These are phyloP conservation scores for Drosophila quadrilineata DNA, from an alignment of 1,140 invertebrate genomes.

Conservation along the genomic window DNA sequence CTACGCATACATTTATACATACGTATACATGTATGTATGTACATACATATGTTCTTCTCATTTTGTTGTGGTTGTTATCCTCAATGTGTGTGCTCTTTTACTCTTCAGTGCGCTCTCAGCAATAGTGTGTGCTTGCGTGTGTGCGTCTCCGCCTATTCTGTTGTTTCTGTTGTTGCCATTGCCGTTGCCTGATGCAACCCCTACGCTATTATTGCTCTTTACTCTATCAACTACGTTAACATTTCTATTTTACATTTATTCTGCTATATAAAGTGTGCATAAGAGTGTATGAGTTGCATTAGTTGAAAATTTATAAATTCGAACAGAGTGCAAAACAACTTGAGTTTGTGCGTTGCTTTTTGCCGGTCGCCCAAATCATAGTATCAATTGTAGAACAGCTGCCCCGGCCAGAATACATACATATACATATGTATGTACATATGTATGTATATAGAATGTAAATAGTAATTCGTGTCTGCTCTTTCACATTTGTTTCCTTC, in stretches of 20 bases:
- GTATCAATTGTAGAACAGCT: no score
- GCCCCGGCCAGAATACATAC: no score
- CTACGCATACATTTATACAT: not conserved
- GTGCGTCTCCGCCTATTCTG: conserved; percentile 10
- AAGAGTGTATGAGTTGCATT: no score
- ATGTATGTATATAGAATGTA: not conserved
- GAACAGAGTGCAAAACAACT: no score
- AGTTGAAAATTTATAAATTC: no score
- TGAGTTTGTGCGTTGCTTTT: no score
- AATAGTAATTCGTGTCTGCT: not conserved
- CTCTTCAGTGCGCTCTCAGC: not conserved
- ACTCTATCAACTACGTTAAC: conserved; percentile 3
- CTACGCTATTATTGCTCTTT: conserved; percentile 10
- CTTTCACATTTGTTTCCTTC: not conserved
- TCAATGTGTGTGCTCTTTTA: conserved; percentile 4
- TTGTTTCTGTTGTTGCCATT: conserved; percentile 4
- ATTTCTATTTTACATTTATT: conserved; percentile 19
- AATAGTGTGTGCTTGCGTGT: not conserved
- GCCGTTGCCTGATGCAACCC: conserved; percentile 23
- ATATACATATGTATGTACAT: not conserved
- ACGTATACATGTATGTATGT: no score
- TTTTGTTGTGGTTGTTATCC: conserved; percentile 35
- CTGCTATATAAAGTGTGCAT: not conserved
- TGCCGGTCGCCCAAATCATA: no score
- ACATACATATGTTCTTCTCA: not conserved